These are phyloP conservation scores for Hesperophylax magnus DNA, from an alignment of 1,140 invertebrate genomes.

Conservation along the genomic window DNA sequence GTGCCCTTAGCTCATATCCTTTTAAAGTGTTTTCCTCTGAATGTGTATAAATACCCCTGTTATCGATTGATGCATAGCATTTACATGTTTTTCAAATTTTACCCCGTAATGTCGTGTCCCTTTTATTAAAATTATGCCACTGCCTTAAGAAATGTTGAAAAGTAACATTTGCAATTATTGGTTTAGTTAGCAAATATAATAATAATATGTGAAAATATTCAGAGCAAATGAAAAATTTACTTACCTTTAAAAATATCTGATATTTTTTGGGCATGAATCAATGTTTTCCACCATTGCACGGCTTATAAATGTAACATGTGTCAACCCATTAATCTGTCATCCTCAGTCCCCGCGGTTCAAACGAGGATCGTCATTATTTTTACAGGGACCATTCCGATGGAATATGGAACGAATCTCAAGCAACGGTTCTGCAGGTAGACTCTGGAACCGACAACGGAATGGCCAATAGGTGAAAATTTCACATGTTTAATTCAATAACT, in stretches of 20 bases:
- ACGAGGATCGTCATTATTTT: conserved; percentile 57
- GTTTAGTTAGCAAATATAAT: no score
- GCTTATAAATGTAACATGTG: conserved; percentile 54
- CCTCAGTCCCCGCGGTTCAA: conserved; percentile 56
- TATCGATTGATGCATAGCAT: no score
- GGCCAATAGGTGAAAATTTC: conserved; percentile 65
- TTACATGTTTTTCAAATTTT: no score
- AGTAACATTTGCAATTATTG: no score
- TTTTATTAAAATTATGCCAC: no score
- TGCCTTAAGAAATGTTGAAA: no score
- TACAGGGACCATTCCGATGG: conserved; percentile 85
- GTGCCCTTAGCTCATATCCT: no score
- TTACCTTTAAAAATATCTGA: background rate
- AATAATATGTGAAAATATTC: no score
- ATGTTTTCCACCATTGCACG: conserved; percentile 41
- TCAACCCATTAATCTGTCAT: conserved; percentile 48
- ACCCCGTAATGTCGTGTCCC: no score
- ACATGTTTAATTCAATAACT: background rate
- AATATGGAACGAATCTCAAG: conserved; percentile 90
- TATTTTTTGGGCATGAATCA: background rate
- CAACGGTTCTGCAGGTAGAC: conserved; percentile 84
- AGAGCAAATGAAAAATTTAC: no score
- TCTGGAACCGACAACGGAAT: conserved; percentile 77
- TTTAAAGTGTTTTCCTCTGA: no score
- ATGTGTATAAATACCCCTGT: no score